Percentiles rank a stretch among this genome's conserved stretches.
Evolutionary conservation across 2,888 invertebrate species (phyloP).

Genomic region (Caenorhabditis doughertyi): DNA sequence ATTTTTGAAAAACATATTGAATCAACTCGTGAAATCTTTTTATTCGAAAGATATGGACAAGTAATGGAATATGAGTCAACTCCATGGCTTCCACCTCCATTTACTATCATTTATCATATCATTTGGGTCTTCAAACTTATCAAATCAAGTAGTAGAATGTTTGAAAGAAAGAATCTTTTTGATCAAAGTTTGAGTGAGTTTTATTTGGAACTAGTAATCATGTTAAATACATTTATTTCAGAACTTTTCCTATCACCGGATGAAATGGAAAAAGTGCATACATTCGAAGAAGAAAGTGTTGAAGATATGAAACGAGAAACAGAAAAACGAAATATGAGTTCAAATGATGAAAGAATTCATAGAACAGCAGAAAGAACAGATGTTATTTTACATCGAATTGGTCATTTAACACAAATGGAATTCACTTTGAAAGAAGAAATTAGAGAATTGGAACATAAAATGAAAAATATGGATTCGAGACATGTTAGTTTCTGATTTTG

Average conservation of each 20-base stretch:
- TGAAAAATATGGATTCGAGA: slow-evolving; percentile 72
- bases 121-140: slow-evolving; percentile 64
- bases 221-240: slow-evolving; percentile 86
- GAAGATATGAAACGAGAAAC: slow-evolving; percentile 94
- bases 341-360: slow-evolving; percentile 84
- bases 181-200: slow-evolving; percentile 82
- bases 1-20: slow-evolving; percentile 90
- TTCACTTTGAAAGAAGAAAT: slow-evolving; percentile 71
- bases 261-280: slow-evolving; percentile 94
- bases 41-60: slow-evolving; percentile 95
- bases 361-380: slow-evolving; percentile 84
- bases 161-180: slow-evolving; percentile 66
- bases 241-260: slow-evolving; percentile 94
- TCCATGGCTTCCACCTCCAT: slow-evolving; percentile 92
- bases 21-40: slow-evolving; percentile 97
- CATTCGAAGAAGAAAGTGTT: slow-evolving; percentile 98
- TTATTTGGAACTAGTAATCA: slow-evolving; percentile 85
- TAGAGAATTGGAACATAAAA: slow-evolving; percentile 69
- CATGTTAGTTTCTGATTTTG: slow-evolving; percentile 58
- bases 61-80: slow-evolving; percentile 98
- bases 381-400: slow-evolving; percentile 78
- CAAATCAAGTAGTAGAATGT: slow-evolving; percentile 57
- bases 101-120: slow-evolving; percentile 78
- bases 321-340: slow-evolving; percentile 85
- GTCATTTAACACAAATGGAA: slow-evolving; percentile 80